Base-by-base conservation (phyloP, 2,797 vertebrate species). In the Naso thynnoides region DNA sequence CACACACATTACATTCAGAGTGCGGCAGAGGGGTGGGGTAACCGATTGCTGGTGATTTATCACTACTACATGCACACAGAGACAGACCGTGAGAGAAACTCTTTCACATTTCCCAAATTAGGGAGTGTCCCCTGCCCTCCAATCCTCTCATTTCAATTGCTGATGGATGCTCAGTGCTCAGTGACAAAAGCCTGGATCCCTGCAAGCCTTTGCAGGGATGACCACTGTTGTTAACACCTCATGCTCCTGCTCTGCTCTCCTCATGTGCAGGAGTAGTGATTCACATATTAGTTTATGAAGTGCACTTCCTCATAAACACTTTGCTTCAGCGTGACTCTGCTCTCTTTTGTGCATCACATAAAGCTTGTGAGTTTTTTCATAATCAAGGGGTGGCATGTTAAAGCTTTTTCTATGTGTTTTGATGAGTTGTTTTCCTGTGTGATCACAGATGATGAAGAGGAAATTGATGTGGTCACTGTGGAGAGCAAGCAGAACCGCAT, bases 391-490 rank as follows among this genome's bases (percentile, higher is more conserved):
- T 57, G 23, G 16, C 18, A 10, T 6, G 15, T 41, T n/a, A 50
- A 23, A 14, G 15, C 4, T 3, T 38, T 48, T 53, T 50, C 24
- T 54, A 3, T 58, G 19, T 66, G 21, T 64, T 41, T 45, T 89
- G 44, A 81, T 63, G 29, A 65, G 23, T 76, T 78, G 14, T 77
- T 80, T 61, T 78, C 16, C 29, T 66, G 3, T 91, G 36, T 75
- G n/a, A 69, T 81, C 41, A 50, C 84, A 94, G 94, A 94, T 82
- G 93, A 94, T 6, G 93, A 97, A 0, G 97, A 98, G 74, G 98
- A 98, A 88, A 98, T 99, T 0, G 97, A 99, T 0, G 97, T 99
- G 23, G 98, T 99, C 79, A 97, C 97, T 0, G 96, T 99, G 86
- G 97, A 98, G 88, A 98, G 94, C 91, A 95, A 96, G n/a, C 96